Conservation (phyloP, 2,113 vertebrate species). For the Willisornis vidua region DNA sequence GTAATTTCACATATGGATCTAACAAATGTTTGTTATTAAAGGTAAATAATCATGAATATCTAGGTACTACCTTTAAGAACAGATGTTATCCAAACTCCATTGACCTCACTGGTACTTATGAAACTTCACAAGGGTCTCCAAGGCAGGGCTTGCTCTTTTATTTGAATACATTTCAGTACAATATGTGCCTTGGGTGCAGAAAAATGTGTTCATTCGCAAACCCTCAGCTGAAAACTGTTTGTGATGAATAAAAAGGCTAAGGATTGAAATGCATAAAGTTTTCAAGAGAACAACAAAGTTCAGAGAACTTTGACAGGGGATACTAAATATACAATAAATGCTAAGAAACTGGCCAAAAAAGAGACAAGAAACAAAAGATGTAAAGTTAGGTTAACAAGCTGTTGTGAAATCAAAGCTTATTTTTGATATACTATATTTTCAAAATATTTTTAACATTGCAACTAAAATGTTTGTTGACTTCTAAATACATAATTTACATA, state of each 20-base stretch:
- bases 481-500: neutral
- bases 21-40: neutral
- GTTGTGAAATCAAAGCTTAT: neutral
- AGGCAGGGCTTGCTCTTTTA: neutral
- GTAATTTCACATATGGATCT: neutral
- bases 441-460: neutral
- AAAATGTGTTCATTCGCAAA: neutral
- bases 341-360: neutral
- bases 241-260: neutral
- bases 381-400: neutral
- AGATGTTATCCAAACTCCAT: neutral
- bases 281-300: neutral
- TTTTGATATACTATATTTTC: neutral
- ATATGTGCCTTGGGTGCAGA: neutral
- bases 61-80: neutral
- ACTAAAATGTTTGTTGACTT: neutral
- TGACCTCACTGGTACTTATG: neutral
- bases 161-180: neutral
- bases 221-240: neutral
- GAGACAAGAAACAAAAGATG: neutral
- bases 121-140: neutral
- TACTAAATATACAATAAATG: neutral
- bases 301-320: accelerated
- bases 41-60: neutral
- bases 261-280: neutral